Conservation (phyloP, 1,140 invertebrate species). For the Megalonaias nervosa region DNA sequence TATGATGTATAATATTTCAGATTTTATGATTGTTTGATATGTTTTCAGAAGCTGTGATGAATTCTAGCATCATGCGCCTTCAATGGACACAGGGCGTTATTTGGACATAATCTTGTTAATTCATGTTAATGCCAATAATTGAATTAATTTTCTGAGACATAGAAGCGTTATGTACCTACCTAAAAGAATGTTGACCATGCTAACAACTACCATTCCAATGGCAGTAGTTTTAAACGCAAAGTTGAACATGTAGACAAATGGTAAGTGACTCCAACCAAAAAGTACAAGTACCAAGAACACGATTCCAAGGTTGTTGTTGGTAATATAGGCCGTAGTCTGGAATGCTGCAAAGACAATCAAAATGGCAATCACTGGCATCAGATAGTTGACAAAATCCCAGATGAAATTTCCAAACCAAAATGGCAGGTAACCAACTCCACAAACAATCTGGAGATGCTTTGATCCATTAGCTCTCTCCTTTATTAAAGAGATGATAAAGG, state of each 20-base stretch:
- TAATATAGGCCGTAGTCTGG: slow-evolving; percentile 24
- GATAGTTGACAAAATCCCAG: slow-evolving; percentile 53
- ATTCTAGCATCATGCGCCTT: not conserved
- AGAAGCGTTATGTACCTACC: slow-evolving; percentile 10
- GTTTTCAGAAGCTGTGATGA: not conserved
- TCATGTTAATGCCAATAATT: not conserved
- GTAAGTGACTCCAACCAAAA: slow-evolving; percentile 31
- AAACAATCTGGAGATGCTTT: slow-evolving; percentile 50
- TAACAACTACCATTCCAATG: slow-evolving; percentile 35
- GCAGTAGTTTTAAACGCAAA: slow-evolving; percentile 37
- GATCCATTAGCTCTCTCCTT: slow-evolving; percentile 73
- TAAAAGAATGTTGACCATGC: slow-evolving; percentile 34
- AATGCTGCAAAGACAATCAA: slow-evolving; percentile 47
- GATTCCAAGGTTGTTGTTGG: slow-evolving; percentile 22
- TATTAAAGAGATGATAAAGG: slow-evolving; percentile 80
- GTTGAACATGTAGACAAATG: slow-evolving; percentile 38
- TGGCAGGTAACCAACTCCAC: slow-evolving; percentile 36
- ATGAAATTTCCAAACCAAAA: slow-evolving; percentile 49
- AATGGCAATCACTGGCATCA: slow-evolving; percentile 40
- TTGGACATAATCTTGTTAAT: not conserved
- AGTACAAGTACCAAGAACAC: slow-evolving; percentile 36
- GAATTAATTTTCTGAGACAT: not conserved
- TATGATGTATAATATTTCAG: not conserved
- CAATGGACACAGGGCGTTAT: not conserved
- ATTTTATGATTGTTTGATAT: not conserved